Evolutionary conservation across 2,797 vertebrate species (phyloP), one percentile per base, ranked within the genome.

Genomic region (Pogonophryne albipinna): DNA sequence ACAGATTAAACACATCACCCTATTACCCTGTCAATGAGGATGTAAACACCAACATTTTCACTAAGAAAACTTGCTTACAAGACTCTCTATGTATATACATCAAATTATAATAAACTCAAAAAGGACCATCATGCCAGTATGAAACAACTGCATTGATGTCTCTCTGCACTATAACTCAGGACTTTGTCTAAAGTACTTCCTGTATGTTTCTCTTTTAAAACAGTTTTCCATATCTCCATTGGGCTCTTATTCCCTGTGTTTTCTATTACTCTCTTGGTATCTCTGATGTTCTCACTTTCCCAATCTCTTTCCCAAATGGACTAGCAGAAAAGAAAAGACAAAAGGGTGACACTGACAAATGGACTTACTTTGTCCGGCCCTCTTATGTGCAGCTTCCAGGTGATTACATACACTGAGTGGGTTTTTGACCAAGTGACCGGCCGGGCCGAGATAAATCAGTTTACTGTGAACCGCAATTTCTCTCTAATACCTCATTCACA

Each of bases 331-430:
- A 60, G 50, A 31, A 73, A 83, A 82, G 68, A 71, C 74, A 80
- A 72, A 66, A 74, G 17, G 12, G 67, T 77, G 82, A 78, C 73
- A 78, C 51, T 82, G 82, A 85, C 71, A 59, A 79, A 84, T 84
- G 57, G 74, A 76, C 69, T n/a, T n/a, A n/a, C n/a, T n/a, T n/a
- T n/a, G n/a, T n/a, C n/a, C n/a, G n/a, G n/a, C n/a, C n/a, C n/a
- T 70, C 67, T 76, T 50, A 44, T 50, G 53, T 52, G 64, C 67
- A 70, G 55, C 53, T 71, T 85, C 69, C 73, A 85, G 69, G 66
- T 76, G 70, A 82, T 82, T 75, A 79, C 57, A 60, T 67, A 17
- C 49, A 53, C 57, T 58, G 31, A 67, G 66, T 53, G 60, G 56
- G 70, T 66, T 64, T 70, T 38, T 61, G 58, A 82, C 46, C 66